Percentiles rank a stretch among this genome's conserved stretches.
These are phyloP conservation scores for Oncorhynchus kisutch DNA, from an alignment of 2,113 vertebrate species.

Conservation along the genomic window DNA sequence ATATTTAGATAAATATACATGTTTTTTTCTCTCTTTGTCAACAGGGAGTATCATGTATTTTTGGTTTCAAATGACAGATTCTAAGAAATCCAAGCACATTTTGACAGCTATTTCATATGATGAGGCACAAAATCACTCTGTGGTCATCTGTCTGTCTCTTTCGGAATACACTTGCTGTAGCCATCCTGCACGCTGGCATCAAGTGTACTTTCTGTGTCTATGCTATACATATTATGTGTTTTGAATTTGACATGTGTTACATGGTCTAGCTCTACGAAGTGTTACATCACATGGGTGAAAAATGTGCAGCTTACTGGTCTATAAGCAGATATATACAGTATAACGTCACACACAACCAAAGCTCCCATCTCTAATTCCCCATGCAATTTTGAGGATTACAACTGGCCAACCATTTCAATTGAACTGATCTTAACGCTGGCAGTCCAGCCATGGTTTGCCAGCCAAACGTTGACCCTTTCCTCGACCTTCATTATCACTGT, in stretches of 20 bases:
- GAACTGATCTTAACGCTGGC: neutral
- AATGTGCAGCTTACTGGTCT: neutral
- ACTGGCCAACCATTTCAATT: conserved; percentile 3
- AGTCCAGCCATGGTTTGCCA: neutral
- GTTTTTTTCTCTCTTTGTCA: neutral
- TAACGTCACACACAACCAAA: neutral
- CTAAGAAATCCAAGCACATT: neutral
- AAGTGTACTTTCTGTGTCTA: too few species aligned
- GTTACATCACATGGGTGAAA: neutral
- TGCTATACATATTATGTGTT: neutral
- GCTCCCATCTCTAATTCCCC: neutral
- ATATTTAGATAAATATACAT: neutral
- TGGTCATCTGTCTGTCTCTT: too few species aligned
- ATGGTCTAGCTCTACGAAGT: too few species aligned
- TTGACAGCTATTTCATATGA: too few species aligned
- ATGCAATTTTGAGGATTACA: conserved; percentile 10
- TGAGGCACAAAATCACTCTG: too few species aligned
- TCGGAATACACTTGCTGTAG: too few species aligned
- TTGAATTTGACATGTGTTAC: too few species aligned
- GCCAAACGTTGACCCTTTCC: neutral
- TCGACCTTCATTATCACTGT: neutral
- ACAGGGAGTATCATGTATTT: neutral
- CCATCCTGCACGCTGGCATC: too few species aligned
- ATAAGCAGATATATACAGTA: neutral
- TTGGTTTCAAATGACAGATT: neutral